Evolutionary conservation across 2,888 invertebrate species (phyloP), one percentile per base, ranked within the genome.

Genomic region (Prosapia bicincta): DNA sequence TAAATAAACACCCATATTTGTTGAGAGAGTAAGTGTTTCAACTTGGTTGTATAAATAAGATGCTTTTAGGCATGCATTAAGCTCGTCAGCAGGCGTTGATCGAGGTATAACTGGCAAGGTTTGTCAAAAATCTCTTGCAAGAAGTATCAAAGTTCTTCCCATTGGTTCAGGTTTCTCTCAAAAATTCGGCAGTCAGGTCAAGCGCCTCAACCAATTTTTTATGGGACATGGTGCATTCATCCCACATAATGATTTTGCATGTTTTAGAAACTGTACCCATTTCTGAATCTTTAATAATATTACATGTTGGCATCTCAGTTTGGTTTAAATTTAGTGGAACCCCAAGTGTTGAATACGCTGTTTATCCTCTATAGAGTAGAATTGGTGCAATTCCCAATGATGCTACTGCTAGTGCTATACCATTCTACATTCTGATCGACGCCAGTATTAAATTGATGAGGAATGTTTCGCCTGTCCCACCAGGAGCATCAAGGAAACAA

Each of bases 361-460:
- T 85, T 78, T 83, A 38, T 5, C 83, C 84, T 13, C 80, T 80
- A 54, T 82, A 79, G 15, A 86, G 77, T 32, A 86, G 81, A 15
- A 83, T 85, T 7, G 85, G 84, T 24, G 85, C 85, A 76, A 86
- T 85, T 15, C 85, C 85, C 5, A 85, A 85, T 28, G 83, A 85
- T 10, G 85, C 84, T 24, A 85, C 78, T 15, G 84, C 83, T 32
- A 85, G 69, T 2, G 83, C 83, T 66, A 83, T 82, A 7, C 79
- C 74, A 75, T 81, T 79, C 74, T 81, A 67, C 25, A 78, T 79
- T 76, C 83, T 80, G 72, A 85, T 80, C 72, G 80, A 74, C 7
- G 83, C 83, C 6, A 85, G 77, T 32, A 85, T 70, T 43, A 84
- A 76, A 26, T 81, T 13, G 1, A 13, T 26, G 3, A 66, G 9